Evolutionary conservation across 2,113 vertebrate species (phyloP).

Genomic region (Benitochromis conjunctus): DNA sequence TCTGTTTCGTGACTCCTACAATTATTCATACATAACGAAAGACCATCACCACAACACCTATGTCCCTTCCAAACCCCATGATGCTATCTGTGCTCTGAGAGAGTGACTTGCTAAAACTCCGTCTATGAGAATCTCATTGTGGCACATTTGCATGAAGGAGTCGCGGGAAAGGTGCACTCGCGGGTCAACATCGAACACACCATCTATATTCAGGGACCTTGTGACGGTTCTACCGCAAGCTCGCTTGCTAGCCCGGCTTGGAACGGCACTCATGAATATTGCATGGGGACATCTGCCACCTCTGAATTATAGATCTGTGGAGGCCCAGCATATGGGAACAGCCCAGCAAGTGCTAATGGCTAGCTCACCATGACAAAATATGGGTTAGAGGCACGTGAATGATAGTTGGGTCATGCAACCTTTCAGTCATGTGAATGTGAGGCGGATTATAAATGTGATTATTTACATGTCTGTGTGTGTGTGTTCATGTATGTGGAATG

Average conservation of each 20-base stretch:
- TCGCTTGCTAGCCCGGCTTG: constrained; percentile 52
- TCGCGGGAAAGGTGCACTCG: constrained; percentile 16
- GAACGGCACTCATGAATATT: constrained; percentile 74
- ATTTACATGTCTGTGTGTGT: constrained; percentile 22
- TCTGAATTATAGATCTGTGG: constrained; percentile 79
- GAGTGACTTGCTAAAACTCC: not conserved
- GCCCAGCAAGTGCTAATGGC: constrained; percentile 70
- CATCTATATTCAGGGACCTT: constrained; percentile 53
- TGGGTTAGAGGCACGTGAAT: constrained; percentile 58
- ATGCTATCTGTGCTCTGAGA: not conserved
- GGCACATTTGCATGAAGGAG: not conserved
- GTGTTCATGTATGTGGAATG: not conserved
- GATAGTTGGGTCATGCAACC: constrained; percentile 44
- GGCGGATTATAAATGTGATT: constrained; percentile 38
- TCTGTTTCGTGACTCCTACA: not conserved
- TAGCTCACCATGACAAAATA: constrained; percentile 68
- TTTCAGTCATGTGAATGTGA: constrained; percentile 31
- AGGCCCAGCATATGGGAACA: constrained; percentile 74
- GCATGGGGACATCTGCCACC: constrained; percentile 77
- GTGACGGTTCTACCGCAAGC: constrained; percentile 51
- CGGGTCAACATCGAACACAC: constrained; percentile 50
- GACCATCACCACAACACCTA: not conserved
- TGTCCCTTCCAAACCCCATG: not conserved
- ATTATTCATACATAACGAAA: not conserved
- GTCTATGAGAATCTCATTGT: not conserved